Evolutionary conservation across 2,888 invertebrate genomes (phyloP).

Genomic region (Vannuccia rotundouncinata): DNA sequence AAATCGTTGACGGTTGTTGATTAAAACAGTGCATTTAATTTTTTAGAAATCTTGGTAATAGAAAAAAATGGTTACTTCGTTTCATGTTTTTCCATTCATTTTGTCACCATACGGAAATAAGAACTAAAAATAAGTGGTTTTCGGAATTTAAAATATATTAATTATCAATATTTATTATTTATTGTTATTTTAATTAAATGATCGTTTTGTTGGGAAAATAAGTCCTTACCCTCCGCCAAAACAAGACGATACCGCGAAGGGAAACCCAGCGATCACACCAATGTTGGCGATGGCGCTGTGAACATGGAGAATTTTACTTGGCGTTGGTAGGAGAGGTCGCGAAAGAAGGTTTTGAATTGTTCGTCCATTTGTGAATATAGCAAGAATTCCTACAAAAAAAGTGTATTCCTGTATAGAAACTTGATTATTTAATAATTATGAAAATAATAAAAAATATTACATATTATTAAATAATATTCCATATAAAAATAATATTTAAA

Average conservation of each 20-base stretch:
- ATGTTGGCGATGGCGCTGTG: conserved; percentile 45
- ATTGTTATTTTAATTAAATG: too few species aligned
- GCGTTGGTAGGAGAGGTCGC: conserved; percentile 25
- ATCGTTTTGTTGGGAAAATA: too few species aligned
- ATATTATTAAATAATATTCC: background rate
- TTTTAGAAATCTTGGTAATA: too few species aligned
- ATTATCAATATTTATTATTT: too few species aligned
- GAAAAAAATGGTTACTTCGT: too few species aligned
- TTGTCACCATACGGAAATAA: too few species aligned
- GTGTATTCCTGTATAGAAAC: background rate
- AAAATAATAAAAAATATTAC: background rate
- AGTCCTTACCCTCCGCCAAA: conserved; percentile 48
- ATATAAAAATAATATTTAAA: background rate
- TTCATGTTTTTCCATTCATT: too few species aligned
- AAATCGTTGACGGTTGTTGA: too few species aligned
- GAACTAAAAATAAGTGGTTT: too few species aligned
- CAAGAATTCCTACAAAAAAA: background rate
- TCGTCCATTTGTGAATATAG: background rate
- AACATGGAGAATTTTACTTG: conserved; percentile 43
- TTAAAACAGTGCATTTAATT: too few species aligned
- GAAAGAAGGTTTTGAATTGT: background rate
- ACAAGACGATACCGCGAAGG: conserved; percentile 47
- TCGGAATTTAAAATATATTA: too few species aligned
- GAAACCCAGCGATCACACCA: conserved; percentile 44
- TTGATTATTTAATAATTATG: background rate